Evolutionary conservation across 2,888 invertebrate genomes (phyloP).

Genomic region (Tachina lurida): DNA sequence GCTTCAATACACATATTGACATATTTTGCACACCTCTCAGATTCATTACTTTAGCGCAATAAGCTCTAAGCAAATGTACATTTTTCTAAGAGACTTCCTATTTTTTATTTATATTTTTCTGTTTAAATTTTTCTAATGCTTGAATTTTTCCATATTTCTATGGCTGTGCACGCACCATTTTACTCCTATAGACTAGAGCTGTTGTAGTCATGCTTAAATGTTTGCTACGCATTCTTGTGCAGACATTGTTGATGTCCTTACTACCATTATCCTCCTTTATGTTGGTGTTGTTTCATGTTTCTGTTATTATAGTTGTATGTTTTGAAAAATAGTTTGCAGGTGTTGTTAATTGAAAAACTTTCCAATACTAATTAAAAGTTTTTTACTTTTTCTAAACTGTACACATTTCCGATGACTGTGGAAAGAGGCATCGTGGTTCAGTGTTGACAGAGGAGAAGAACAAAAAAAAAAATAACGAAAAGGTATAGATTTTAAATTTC

Average conservation of each 20-base stretch:
- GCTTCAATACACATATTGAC: too few relatives aligned
- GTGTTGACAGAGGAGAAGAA: conserved; percentile 33
- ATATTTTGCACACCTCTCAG: too few relatives aligned
- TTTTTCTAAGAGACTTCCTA: not conserved
- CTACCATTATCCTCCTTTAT: conserved; percentile 39
- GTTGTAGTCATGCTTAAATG: conserved; percentile 30
- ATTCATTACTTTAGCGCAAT: too few relatives aligned
- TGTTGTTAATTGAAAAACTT: conserved; percentile 82
- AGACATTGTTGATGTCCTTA: conserved; percentile 14
- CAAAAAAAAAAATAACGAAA: not conserved
- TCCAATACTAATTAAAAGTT: conserved; percentile 81
- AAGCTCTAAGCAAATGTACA: too few relatives aligned
- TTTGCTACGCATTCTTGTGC: conserved; percentile 54
- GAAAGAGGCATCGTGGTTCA: conserved; percentile 29
- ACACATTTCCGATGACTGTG: conserved; percentile 51
- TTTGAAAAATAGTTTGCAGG: conserved; percentile 80
- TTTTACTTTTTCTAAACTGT: conserved; percentile 70
- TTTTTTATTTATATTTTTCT: not conserved
- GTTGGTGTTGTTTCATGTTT: conserved; percentile 38
- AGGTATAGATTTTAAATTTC: not conserved
- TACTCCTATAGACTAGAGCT: not conserved
- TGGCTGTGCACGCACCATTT: not conserved
- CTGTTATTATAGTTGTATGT: conserved; percentile 65
- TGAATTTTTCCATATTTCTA: not conserved
- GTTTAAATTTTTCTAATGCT: not conserved